Percentiles rank a stretch among this genome's conserved stretches.
Evolutionary conservation across 1,140 invertebrate genomes (phyloP).

Genomic region (Sarcophaga bullata): DNA sequence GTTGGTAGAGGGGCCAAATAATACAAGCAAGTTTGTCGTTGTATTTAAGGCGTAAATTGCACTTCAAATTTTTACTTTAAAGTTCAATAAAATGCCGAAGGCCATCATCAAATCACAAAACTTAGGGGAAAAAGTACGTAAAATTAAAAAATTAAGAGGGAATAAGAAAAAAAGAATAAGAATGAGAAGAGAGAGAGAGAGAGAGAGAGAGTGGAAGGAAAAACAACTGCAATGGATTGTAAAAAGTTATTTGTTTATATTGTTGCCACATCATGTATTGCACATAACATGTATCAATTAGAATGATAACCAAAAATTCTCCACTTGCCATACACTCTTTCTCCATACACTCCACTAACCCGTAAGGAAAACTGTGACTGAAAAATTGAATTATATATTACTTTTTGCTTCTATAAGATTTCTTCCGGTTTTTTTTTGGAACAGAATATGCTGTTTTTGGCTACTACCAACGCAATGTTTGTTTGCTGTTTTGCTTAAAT

Average conservation of each 20-base stretch:
- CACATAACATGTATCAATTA: neutral
- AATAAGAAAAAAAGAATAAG: neutral
- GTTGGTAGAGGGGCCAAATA: neutral
- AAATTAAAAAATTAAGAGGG: too few relatives aligned
- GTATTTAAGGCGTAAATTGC: conserved; percentile 23
- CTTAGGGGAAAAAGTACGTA: neutral
- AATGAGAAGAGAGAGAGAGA: neutral
- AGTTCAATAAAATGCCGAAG: neutral
- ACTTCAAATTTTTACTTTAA: conserved; percentile 7
- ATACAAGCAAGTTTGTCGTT: neutral
- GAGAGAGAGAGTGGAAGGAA: neutral
- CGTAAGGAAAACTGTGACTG: too few relatives aligned
- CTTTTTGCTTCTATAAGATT: too few relatives aligned
- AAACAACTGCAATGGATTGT: neutral
- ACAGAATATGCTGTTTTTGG: too few relatives aligned
- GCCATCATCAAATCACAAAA: neutral
- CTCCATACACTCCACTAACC: too few relatives aligned
- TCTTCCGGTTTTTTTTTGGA: too few relatives aligned
- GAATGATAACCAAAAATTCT: too few relatives aligned
- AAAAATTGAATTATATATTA: too few relatives aligned
- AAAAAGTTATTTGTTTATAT: neutral
- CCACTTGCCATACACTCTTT: too few relatives aligned
- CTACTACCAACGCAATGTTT: too few relatives aligned
- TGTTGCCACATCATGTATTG: neutral
- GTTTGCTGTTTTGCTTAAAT: too few relatives aligned